Evolutionary conservation across 2,888 invertebrate genomes (phyloP).

Genomic region (Oligia strigilis): DNA sequence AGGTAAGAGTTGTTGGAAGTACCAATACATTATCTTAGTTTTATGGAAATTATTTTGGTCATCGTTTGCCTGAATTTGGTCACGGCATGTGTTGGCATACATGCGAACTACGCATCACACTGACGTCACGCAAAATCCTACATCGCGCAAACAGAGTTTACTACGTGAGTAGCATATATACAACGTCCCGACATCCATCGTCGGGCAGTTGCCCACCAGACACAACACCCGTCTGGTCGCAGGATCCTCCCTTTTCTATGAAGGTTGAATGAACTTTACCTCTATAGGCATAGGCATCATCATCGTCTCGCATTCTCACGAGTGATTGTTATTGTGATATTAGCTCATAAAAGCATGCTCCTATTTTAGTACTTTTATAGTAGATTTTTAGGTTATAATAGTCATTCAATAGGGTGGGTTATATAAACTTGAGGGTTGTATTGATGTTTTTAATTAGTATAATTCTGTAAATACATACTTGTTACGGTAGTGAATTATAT

Average conservation of each 20-base stretch:
- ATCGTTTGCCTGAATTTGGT: background rate
- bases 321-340: background rate
- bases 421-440: background rate
- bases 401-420: too few species aligned
- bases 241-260: too few species aligned
- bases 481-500: background rate
- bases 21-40: constrained; percentile 18
- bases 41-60: background rate
- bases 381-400: too few species aligned
- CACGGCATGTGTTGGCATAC: background rate
- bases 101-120: background rate
- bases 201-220: background rate
- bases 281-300: too few species aligned
- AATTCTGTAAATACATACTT: too few species aligned
- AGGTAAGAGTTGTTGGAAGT: constrained; percentile 66
- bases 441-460: background rate
- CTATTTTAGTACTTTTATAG: too few species aligned
- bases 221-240: background rate
- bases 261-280: too few species aligned
- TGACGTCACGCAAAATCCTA: background rate
- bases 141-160: background rate
- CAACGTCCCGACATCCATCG: background rate
- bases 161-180: background rate
- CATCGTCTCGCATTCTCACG: too few species aligned
- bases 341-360: background rate